Evolutionary conservation across 2,888 invertebrate genomes (phyloP), one percentile per base, ranked within the genome.

Genomic region (Flexamia atlantica): DNA sequence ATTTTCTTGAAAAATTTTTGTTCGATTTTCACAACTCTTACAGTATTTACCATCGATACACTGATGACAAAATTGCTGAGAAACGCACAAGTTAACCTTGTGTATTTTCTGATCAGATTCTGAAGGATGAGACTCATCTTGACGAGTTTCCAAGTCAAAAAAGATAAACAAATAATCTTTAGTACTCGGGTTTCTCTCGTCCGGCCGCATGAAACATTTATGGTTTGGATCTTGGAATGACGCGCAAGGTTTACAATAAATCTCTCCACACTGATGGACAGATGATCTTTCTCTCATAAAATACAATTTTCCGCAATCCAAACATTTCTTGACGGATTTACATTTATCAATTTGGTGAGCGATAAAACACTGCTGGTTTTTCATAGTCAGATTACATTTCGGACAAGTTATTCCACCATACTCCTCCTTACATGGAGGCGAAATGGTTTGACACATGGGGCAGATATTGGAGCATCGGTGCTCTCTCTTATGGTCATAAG

Each of bases 91-190:
- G 25, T 79, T 79, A 1, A 79, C 79, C 23, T 17, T 1, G 17
- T 42, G 40, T 20, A 79, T 0, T 40, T 40, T 40, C 72, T 68
- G 5, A 23, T 32, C 20, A 2, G 20, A 5, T 68, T 28, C 12
- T 82, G 60, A 23, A 28, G 79, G 68, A 20, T 64, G 20, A 20
- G 57, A 68, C 50, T 68, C 84, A 57, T 86, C 85, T 53, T 87
- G 86, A 7, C 76, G 83, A 0, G 85, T 86, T 83, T 87, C 87
- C 17, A 87, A 76, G 53, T 87, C 86, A 23, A 86, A 87, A 68
- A 87, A 87, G 17, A 87, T 82, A 50, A 86, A 87, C 9, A 86
- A 68, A 70, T 79, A 36, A 68, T 84, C 68, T 82, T 85, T 72
- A 0, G 64, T 30, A 32, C 40, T 36, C 4, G 85, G 83, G 25